Evolutionary conservation across 1,140 invertebrate species (phyloP).

Genomic region (Polypedilum pembai): DNA sequence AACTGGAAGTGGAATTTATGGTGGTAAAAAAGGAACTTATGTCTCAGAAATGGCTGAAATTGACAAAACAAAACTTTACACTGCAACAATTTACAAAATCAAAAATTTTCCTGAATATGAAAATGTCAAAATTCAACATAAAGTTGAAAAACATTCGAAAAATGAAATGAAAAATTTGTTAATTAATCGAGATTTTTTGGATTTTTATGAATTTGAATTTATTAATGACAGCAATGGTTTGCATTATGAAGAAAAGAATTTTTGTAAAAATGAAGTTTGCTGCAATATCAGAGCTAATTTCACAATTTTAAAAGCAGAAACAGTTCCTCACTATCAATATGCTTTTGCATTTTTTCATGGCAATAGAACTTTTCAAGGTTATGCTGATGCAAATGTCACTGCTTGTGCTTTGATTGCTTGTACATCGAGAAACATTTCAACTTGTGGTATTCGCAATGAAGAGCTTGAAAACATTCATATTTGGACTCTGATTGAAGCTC

Average conservation of each 20-base stretch:
- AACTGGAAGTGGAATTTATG: conserved; percentile 45
- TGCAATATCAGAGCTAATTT: background rate
- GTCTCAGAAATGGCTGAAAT: conserved; percentile 45
- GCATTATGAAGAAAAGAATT: background rate
- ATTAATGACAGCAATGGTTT: background rate
- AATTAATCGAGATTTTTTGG: background rate
- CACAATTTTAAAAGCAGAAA: background rate
- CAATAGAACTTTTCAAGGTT: conserved; percentile 38
- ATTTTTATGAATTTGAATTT: background rate
- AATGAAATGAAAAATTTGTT: conserved; percentile 30
- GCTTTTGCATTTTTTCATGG: conserved; percentile 44
- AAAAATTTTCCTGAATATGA: conserved; percentile 1
- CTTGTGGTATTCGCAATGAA: conserved; percentile 35
- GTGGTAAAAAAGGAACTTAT: conserved; percentile 43
- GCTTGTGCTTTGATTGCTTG: conserved; percentile 45
- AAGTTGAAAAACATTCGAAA: conserved; percentile 31
- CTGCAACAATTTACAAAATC: conserved; percentile 45
- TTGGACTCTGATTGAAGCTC: conserved; percentile 34
- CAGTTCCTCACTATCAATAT: conserved; percentile 34
- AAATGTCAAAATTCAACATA: background rate
- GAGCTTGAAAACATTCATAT: conserved; percentile 31
- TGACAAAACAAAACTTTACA: conserved; percentile 43
- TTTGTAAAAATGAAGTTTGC: background rate
- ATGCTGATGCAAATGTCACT: conserved; percentile 38
- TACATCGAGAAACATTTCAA: conserved; percentile 34